Base-by-base conservation (phyloP, 2,113 vertebrate species). In the Cottus gobio region DNA sequence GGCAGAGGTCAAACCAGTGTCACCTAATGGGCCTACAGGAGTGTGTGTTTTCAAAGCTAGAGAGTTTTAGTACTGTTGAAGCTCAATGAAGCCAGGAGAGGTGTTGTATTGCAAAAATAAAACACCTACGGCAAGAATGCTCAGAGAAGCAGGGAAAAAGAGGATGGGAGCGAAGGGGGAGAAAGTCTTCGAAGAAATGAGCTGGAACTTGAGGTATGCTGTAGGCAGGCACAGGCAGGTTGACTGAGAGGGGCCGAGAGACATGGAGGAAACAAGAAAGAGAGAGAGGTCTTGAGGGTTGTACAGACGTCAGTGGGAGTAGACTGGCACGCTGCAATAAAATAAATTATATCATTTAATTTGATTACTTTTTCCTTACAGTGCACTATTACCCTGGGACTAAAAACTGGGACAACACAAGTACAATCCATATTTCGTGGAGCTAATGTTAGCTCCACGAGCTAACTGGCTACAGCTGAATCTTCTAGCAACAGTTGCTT, bases 141-240 rank as follows among this genome's bases (percentile, higher is more conserved):
- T 39, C 48, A 18, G 31, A 31, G 72, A 22, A 31, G 4, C 31
- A 20, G 34, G 28, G 69, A 22, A 34, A 11, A 10, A 46, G 31
- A 34, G 54, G 34, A 39, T 5, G 4, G 15, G 24, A 61, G 20
- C 26, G 11, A 20, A 4, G 9, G 37, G 20, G 34, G 39, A 34
- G 34, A 34, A 34, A 42, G 48, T 18, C 36, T 48, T 28, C 46
- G 68, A 26, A 72, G 52, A 54, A 75, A 54, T 63, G 65, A 73
- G 79, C 75, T 83, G 90, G 85, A 91, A 91, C 86, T 75, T 54
- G 26, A 80, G 73, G 90, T 91, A 90, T 91, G 86, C 18, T 67
- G 64, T 79, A 73, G 73, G 79, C 90, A 89, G 80, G 90, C 83
- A 87, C 76, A 66, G 90, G 85, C 90, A 91, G 82, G 90, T 75